A percentile compares a stretch with the other conserved stretches of the same genome.
Conservation (phyloP, 2,888 invertebrate species). For the Hyppa rectilinea region DNA sequence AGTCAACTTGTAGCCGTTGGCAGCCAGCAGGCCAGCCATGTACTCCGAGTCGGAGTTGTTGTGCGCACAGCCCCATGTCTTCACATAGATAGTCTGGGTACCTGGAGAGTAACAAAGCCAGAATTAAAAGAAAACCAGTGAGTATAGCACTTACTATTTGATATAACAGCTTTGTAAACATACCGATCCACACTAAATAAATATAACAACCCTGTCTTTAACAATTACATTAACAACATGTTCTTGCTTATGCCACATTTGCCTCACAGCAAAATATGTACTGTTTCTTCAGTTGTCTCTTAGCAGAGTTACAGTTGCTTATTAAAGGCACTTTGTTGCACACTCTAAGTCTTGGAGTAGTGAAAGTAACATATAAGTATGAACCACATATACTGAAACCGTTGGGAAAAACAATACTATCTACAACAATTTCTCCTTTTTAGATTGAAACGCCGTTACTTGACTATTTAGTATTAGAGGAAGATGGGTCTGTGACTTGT, state of each 20-base stretch:
- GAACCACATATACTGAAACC: no score
- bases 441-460: no score
- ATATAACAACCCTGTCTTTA: not conserved
- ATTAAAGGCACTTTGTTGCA: not conserved
- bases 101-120: constrained; percentile 84
- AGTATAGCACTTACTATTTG: not conserved
- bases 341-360: no score
- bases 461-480: no score
- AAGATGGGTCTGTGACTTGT: no score
- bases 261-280: not conserved
- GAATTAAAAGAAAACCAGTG: not conserved
- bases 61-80: constrained; percentile 99
- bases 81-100: constrained; percentile 95
- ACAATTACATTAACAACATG: not conserved
- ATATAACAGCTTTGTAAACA: constrained; percentile 19
- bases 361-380: no score
- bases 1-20: constrained; percentile 96
- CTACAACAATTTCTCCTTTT: not conserved
- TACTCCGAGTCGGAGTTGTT: constrained; percentile 99
- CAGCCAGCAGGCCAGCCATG: constrained; percentile 98
- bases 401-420: no score
- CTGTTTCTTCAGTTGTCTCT: not conserved
- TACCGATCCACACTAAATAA: not conserved
- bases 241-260: not conserved
- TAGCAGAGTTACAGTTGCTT: not conserved